phyloP scores from a whole-genome alignment of 2,797 vertebrate species.

The Champsocephalus esox region DNA sequence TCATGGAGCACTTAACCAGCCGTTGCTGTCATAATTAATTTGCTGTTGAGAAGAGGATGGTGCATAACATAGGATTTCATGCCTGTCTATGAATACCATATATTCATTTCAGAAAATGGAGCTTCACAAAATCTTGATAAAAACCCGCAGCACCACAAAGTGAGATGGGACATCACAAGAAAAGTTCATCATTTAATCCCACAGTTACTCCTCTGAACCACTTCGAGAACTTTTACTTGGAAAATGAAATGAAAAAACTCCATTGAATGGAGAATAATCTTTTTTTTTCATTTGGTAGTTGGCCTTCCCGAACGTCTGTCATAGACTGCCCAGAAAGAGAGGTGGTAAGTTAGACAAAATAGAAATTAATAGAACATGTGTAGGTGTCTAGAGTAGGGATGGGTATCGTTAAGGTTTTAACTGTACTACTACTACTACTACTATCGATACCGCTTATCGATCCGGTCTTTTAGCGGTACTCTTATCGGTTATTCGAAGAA shows the following conservation, averaged over 20 bases:
- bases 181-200: slow-evolving; percentile 40
- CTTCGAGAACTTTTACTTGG: slow-evolving; percentile 34
- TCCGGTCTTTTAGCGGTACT: no score
- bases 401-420: no score
- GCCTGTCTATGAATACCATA: slow-evolving; percentile 54
- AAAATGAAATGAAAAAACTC: slow-evolving; percentile 14
- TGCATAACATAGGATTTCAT: slow-evolving; percentile 67
- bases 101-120: slow-evolving; percentile 41
- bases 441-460: no score
- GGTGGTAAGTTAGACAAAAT: not conserved
- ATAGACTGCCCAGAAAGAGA: not conserved
- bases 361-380: not conserved
- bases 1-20: slow-evolving; percentile 43
- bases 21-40: slow-evolving; percentile 51
- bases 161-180: slow-evolving; percentile 32
- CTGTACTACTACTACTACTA: no score
- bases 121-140: slow-evolving; percentile 53
- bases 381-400: not conserved
- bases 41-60: slow-evolving; percentile 25
- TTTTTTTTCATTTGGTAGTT: not conserved
- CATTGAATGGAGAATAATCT: slow-evolving; percentile 19
- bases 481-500: no score
- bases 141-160: slow-evolving; percentile 25
- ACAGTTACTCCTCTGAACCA: slow-evolving; percentile 42
- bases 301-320: not conserved